These are phyloP conservation scores for Drosophila mettleri DNA, from an alignment of 2,888 invertebrate species.

Conservation along the genomic window DNA sequence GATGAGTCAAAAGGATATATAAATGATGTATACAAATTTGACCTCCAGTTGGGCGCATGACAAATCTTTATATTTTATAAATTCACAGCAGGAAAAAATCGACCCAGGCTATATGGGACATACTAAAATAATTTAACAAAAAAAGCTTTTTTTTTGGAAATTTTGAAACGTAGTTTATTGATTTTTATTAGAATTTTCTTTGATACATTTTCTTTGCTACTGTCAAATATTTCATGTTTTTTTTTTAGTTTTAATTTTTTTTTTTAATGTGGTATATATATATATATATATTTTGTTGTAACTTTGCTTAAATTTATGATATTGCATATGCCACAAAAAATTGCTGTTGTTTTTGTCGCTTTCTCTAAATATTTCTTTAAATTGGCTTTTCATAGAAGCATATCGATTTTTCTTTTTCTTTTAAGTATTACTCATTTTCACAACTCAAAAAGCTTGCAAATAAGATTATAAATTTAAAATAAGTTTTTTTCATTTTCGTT, in stretches of 20 bases:
- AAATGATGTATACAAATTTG: too few relatives aligned
- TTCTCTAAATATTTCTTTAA: slow-evolving; percentile 20
- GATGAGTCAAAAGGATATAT: too few relatives aligned
- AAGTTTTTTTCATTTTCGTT: slow-evolving; percentile 18
- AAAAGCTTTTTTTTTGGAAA: neutral
- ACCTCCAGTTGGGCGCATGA: too few relatives aligned
- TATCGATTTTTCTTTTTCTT: slow-evolving; percentile 25
- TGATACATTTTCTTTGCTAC: slow-evolving; percentile 61
- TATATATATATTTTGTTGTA: slow-evolving; percentile 24
- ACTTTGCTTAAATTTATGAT: slow-evolving; percentile 66
- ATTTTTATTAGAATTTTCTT: slow-evolving; percentile 34
- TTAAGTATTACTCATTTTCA: slow-evolving; percentile 24
- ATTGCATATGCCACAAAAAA: slow-evolving; percentile 75
- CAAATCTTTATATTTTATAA: too few relatives aligned
- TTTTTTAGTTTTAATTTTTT: slow-evolving; percentile 15
- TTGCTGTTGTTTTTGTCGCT: slow-evolving; percentile 34
- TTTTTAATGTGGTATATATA: slow-evolving; percentile 19
- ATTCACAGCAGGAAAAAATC: too few relatives aligned
- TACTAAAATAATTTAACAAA: too few relatives aligned
- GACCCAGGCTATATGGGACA: too few relatives aligned
- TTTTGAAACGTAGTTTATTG: slow-evolving; percentile 51
- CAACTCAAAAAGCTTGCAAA: slow-evolving; percentile 68
- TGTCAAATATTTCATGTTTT: slow-evolving; percentile 38
- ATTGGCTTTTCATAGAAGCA: slow-evolving; percentile 38
- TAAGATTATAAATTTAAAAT: slow-evolving; percentile 23